phyloP scores from a whole-genome alignment of 2,888 invertebrate species.

The Busseola fusca region DNA sequence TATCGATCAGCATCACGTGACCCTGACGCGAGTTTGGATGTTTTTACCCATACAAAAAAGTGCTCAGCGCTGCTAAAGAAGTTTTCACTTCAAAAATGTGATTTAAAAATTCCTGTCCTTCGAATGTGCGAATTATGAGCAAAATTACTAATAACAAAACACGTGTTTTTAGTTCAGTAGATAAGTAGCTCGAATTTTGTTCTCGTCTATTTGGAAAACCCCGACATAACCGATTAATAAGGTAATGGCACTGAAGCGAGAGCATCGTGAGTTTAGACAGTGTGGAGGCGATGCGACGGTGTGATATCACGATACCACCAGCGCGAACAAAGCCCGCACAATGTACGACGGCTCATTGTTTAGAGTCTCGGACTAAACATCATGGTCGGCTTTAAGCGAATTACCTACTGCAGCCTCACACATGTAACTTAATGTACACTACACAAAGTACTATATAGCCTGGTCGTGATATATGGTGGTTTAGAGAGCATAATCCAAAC shows the following conservation, averaged over 20 bases:
- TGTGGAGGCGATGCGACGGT: slow-evolving; percentile 73
- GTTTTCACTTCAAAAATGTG: too few relatives aligned
- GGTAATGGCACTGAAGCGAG: slow-evolving; percentile 56
- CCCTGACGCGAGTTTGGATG: too few relatives aligned
- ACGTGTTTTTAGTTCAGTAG: not conserved
- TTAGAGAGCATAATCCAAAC: slow-evolving; percentile 1
- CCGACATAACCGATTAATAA: slow-evolving; percentile 46
- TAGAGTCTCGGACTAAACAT: slow-evolving; percentile 78
- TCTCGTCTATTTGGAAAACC: slow-evolving; percentile 23
- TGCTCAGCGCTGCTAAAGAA: too few relatives aligned
- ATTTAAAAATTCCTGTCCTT: not conserved
- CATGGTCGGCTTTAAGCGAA: slow-evolving; percentile 76
- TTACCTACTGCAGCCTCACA: slow-evolving; percentile 70
- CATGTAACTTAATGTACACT: slow-evolving; percentile 49
- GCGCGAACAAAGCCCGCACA: slow-evolving; percentile 83
- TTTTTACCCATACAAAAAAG: too few relatives aligned
- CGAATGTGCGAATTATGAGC: not conserved
- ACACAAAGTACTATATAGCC: slow-evolving; percentile 22
- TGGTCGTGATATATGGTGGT: slow-evolving; percentile 16
- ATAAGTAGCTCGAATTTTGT: slow-evolving; percentile 4
- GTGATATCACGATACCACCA: slow-evolving; percentile 77
- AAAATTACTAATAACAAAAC: not conserved
- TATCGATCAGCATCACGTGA: too few relatives aligned
- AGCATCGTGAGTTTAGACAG: slow-evolving; percentile 75
- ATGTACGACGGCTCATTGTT: slow-evolving; percentile 81